phyloP scores from a whole-genome alignment of 2,888 invertebrate genomes.

The Andricus curvator region DNA sequence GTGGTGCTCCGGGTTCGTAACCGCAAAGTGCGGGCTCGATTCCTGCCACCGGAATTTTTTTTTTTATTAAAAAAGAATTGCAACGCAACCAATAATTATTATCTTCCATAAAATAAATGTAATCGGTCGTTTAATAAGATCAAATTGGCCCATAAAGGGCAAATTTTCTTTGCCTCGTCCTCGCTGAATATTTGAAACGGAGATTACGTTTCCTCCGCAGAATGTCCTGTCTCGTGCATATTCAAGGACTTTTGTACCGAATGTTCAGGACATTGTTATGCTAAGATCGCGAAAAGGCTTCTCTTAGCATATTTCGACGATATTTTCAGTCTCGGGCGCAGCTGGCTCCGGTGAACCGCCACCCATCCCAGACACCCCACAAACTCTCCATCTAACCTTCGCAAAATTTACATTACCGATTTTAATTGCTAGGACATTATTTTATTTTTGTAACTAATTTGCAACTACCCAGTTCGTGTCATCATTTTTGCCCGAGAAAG shows the following conservation, averaged over 20 bases:
- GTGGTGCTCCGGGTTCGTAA: no score
- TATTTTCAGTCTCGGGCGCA: slow-evolving; percentile 66
- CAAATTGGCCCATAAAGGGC: slow-evolving; percentile 4
- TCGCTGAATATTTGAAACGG: slow-evolving; percentile 34
- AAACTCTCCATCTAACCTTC: neutral
- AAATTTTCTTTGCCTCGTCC: neutral
- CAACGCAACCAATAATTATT: no score
- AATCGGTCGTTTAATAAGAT: slow-evolving; percentile 8
- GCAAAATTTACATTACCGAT: slow-evolving; percentile 63
- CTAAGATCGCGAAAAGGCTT: slow-evolving; percentile 68
- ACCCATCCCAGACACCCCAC: slow-evolving; percentile 27
- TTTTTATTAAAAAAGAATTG: no score
- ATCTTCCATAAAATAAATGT: neutral
- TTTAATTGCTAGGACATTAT: slow-evolving; percentile 65
- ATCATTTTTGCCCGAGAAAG: neutral
- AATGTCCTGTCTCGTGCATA: slow-evolving; percentile 62
- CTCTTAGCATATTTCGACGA: slow-evolving; percentile 73
- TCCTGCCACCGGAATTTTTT: no score
- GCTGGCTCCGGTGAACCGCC: slow-evolving; percentile 52
- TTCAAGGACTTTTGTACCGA: slow-evolving; percentile 71
- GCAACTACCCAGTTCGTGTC: neutral
- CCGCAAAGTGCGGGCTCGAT: no score
- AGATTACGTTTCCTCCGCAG: slow-evolving; percentile 32
- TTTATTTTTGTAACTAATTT: slow-evolving; percentile 50
- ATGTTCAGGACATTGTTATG: slow-evolving; percentile 72